A percentile compares a stretch with the other conserved stretches of the same genome.
Evolutionary conservation across 2,797 vertebrate genomes (phyloP).

Genomic region (Manis pentadactyla): DNA sequence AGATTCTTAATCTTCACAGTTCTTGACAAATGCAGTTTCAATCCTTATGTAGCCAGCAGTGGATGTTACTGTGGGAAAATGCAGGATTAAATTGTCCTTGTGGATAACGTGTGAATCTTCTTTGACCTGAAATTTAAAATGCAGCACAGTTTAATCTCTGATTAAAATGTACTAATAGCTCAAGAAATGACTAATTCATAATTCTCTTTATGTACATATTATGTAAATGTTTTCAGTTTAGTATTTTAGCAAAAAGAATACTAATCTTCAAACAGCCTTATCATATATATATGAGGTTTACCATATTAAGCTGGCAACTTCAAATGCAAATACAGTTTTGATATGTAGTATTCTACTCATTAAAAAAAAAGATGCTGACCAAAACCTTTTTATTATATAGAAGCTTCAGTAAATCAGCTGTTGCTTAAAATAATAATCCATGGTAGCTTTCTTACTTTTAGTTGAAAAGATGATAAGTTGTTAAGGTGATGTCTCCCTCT

Average conservation of each 20-base stretch:
- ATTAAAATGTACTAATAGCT: background rate
- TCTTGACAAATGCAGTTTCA: conserved; percentile 41
- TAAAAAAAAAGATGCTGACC: background rate
- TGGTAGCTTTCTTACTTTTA: background rate
- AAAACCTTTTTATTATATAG: background rate
- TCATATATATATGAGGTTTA: background rate
- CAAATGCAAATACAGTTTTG: conserved; percentile 12
- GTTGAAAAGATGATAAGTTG: background rate
- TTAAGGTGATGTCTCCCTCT: background rate
- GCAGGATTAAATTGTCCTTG: conserved; percentile 52
- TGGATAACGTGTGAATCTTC: conserved; percentile 33
- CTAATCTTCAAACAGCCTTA: background rate
- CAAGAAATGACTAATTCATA: conserved; percentile 10
- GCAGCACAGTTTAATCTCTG: background rate
- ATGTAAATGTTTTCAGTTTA: background rate
- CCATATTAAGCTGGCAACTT: background rate
- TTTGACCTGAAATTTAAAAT: conserved; percentile 47
- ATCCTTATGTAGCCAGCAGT: background rate
- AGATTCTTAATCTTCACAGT: conserved; percentile 40
- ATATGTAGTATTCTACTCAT: background rate
- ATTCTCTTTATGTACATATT: background rate
- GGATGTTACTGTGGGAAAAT: conserved; percentile 5
- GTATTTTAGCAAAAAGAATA: conserved; percentile 22
- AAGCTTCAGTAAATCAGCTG: background rate
- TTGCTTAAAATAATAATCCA: background rate